Evolutionary conservation across 1,140 invertebrate genomes (phyloP).

Genomic region (Ooceraea biroi): DNA sequence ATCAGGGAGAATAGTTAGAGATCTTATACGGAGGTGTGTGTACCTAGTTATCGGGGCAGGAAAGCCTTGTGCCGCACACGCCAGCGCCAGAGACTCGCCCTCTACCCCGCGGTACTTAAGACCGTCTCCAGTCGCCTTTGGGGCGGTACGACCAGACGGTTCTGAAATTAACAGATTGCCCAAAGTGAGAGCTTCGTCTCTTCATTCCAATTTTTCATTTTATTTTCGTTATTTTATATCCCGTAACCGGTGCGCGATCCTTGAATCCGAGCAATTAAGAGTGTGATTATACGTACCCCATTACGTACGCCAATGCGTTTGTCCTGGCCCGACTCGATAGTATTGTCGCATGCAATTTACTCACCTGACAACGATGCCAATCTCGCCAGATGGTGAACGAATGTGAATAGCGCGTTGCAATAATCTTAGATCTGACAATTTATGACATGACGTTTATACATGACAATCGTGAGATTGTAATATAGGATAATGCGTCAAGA

Average conservation of each 20-base stretch:
- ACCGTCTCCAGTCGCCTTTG: conserved; percentile 86
- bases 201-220: conserved; percentile 6
- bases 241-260: conserved; percentile 11
- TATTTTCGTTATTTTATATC: conserved; percentile 17
- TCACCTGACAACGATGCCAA: conserved; percentile 60
- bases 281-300: conserved; percentile 60
- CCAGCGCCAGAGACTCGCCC: conserved; percentile 85
- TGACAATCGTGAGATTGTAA: neutral
- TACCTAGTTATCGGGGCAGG: conserved; percentile 86
- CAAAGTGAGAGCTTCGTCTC: conserved; percentile 54
- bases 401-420: neutral
- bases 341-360: conserved; percentile 64
- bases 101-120: conserved; percentile 80
- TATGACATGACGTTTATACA: neutral
- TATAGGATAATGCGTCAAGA: neutral
- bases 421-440: conserved; percentile 1
- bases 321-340: conserved; percentile 38
- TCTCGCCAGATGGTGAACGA: conserved; percentile 29
- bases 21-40: conserved; percentile 72
- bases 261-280: conserved; percentile 32
- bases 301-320: conserved; percentile 5
- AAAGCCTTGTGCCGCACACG: conserved; percentile 90
- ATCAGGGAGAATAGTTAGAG: conserved; percentile 54
- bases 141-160: conserved; percentile 88
- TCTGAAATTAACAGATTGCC: conserved; percentile 85